Evolutionary conservation across 1,140 invertebrate genomes (phyloP), one percentile per base, ranked within the genome.

Genomic region (Ips nitidus): DNA sequence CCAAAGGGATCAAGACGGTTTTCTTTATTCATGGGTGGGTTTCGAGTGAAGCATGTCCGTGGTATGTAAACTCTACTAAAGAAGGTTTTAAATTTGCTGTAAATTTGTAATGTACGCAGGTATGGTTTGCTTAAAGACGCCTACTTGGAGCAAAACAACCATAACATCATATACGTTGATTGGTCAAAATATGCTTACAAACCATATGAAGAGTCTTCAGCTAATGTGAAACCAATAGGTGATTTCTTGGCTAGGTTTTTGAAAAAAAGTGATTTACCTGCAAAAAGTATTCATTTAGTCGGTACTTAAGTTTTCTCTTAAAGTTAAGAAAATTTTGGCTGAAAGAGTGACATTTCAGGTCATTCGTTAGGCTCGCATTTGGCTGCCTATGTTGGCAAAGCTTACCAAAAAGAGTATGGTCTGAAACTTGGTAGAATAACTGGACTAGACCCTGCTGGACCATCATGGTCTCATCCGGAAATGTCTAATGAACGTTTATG

Each of bases 331-430:
- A 59, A 59, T 43, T 22, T 41, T 5, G 5, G n/a, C n/a, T 22
- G 3, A 41, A 8, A n/a, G 6, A n/a, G 36, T 41, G 2, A 59
- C 77, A 77, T 92, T 41, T 86, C 91, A 75, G 91, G 90, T 1
- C 91, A 91, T 79, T 91, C 90, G 57, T 80, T 93, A 22, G 91
- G 91, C 0, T 87, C 90, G 0, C 90, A 93, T 71, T 85, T 91
- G 4, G 87, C 90, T 1, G 90, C 89, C 4, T 89, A 89, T 69
- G 86, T 88, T 61, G 90, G 90, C 0, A 85, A 86, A 72, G 74
- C 77, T 2, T 55, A 77, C 38, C 41, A 57, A 41, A 40, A 69
- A 45, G 56, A 78, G n/a, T 79, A 52, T n/a, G 71, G 74, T 53
- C 68, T 71, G 5, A 73, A 84, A 78, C 70, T 85, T 22, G 81